phyloP scores from a whole-genome alignment of 2,888 invertebrate genomes.

The Nymphalis c-album region DNA sequence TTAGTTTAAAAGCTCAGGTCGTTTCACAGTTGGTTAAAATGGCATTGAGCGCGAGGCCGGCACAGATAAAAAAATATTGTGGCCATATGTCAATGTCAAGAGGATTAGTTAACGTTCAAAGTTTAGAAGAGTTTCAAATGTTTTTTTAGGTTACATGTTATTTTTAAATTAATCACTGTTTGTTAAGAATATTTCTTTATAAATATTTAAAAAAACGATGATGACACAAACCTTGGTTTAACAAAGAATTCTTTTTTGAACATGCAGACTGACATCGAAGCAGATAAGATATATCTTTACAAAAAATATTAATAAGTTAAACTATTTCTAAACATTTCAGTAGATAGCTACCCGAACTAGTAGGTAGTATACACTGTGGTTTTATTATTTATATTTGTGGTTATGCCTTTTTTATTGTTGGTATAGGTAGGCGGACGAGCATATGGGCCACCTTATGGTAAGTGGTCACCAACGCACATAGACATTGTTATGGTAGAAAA shows the following conservation, averaged over 20 bases:
- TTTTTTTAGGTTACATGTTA: constrained; percentile 22
- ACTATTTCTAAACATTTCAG: too few relatives aligned
- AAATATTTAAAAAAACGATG: not conserved
- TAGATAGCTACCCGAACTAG: too few relatives aligned
- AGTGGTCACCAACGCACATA: too few relatives aligned
- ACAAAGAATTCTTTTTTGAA: not conserved
- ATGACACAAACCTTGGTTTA: constrained; percentile 3
- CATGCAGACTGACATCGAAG: not conserved
- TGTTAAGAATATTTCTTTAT: constrained; percentile 7
- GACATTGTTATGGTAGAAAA: too few relatives aligned
- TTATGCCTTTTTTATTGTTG: too few relatives aligned
- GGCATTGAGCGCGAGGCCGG: constrained; percentile 49
- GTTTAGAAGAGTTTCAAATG: constrained; percentile 25
- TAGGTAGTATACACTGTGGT: too few relatives aligned
- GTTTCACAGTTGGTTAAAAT: constrained; percentile 36
- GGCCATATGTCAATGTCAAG: constrained; percentile 44
- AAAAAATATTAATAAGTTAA: too few relatives aligned
- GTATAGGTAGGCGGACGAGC: too few relatives aligned
- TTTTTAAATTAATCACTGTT: constrained; percentile 24
- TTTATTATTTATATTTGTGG: too few relatives aligned
- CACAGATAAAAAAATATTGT: constrained; percentile 45
- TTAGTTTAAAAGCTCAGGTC: constrained; percentile 19
- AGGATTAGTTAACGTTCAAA: constrained; percentile 36
- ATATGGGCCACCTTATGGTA: too few relatives aligned
- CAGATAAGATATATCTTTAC: too few relatives aligned